Evolutionary conservation across 2,888 invertebrate genomes (phyloP).

Genomic region (Eudasyphora cyanicolor): DNA sequence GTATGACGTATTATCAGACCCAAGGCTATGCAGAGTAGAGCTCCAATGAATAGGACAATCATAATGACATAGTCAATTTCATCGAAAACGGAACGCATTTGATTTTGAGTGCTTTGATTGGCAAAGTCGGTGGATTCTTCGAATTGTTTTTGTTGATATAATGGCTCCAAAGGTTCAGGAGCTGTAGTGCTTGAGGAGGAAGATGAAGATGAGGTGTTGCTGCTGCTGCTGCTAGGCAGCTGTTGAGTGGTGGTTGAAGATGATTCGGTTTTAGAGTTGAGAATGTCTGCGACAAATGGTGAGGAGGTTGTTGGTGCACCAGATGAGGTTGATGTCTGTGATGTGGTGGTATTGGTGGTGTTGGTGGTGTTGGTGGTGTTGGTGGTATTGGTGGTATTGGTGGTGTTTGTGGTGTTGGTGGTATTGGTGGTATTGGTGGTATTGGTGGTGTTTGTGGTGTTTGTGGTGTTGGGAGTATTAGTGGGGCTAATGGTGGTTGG

Average conservation of each 20-base stretch:
- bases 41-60: constrained; percentile 58
- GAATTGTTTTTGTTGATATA: constrained; percentile 55
- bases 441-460: constrained; percentile 1
- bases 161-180: constrained; percentile 65
- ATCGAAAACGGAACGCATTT: constrained; percentile 56
- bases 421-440: neutral
- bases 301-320: neutral
- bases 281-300: constrained; percentile 30
- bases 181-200: constrained; percentile 59
- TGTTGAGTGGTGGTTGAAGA: constrained; percentile 37
- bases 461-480: constrained; percentile 5
- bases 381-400: constrained; percentile 16
- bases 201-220: constrained; percentile 6
- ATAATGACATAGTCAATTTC: constrained; percentile 64
- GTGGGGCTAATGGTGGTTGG: constrained; percentile 7
- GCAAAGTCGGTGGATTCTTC: constrained; percentile 22
- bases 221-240: neutral
- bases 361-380: neutral
- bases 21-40: constrained; percentile 62
- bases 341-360: neutral
- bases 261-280: neutral
- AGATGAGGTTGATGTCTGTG: neutral
- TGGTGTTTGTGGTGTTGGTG: constrained; percentile 14
- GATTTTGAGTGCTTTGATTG: constrained; percentile 42
- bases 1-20: constrained; percentile 61